Conservation (phyloP, 2,888 invertebrate species). For the Urechis unicinctus region DNA sequence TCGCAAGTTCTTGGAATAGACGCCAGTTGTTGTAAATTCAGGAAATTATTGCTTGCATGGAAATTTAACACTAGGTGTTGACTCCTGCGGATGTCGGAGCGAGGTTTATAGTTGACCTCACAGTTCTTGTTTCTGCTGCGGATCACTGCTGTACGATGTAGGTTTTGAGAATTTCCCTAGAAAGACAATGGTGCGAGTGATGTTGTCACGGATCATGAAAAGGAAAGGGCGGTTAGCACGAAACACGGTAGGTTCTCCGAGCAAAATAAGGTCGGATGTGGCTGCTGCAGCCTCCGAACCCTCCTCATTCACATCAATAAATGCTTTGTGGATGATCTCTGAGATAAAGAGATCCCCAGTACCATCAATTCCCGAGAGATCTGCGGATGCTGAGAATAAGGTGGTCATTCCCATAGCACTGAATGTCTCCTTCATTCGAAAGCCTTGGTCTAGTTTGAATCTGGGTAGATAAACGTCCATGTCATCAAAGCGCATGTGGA, state of each 20-base stretch:
- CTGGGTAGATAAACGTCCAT: conserved; percentile 18
- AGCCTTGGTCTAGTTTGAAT: conserved; percentile 19
- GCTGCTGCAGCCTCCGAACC: conserved; percentile 32
- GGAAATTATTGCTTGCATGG: too few relatives aligned
- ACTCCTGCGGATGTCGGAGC: too few relatives aligned
- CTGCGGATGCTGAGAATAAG: conserved; percentile 28
- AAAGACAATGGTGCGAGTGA: conserved; percentile 16
- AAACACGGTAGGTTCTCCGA: too few relatives aligned
- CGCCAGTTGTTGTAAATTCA: too few relatives aligned
- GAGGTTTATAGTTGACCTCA: too few relatives aligned
- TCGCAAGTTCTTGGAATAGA: too few relatives aligned
- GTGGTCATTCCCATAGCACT: conserved; percentile 16
- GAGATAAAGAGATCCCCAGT: conserved; percentile 28
- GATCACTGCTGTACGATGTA: too few relatives aligned
- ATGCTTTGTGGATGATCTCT: conserved; percentile 42
- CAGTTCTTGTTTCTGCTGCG: too few relatives aligned
- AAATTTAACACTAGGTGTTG: too few relatives aligned
- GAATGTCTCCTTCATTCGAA: conserved; percentile 15
- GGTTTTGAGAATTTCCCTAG: too few relatives aligned
- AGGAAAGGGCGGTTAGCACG: conserved; percentile 20
- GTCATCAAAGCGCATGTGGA: conserved; percentile 2
- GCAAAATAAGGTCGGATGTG: conserved; percentile 22
- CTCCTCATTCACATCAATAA: conserved; percentile 33
- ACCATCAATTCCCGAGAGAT: conserved; percentile 36
- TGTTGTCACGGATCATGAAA: conserved; percentile 18